phyloP scores from a whole-genome alignment of 2,888 invertebrate species.

The Xanthia icteritia region DNA sequence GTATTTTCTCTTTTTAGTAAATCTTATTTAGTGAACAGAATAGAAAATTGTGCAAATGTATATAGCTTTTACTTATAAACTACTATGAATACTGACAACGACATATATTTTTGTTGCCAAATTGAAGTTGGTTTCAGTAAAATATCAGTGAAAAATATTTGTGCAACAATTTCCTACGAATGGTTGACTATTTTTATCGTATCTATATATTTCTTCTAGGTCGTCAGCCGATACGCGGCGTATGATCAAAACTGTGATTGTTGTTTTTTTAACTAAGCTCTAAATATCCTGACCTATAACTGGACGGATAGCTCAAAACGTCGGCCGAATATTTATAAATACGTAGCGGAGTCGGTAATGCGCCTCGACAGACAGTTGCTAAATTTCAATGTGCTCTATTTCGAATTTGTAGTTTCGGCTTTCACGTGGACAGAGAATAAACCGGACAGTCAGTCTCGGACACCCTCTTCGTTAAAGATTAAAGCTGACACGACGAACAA shows the following conservation, averaged over 20 bases:
- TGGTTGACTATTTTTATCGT: constrained; percentile 36
- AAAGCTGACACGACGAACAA: constrained; percentile 60
- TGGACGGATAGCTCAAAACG: constrained; percentile 77
- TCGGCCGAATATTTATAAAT: constrained; percentile 87
- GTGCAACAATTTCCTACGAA: constrained; percentile 17
- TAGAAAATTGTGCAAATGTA: constrained; percentile 47
- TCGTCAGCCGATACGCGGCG: constrained; percentile 24
- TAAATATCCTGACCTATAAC: constrained; percentile 81
- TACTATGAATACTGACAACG: constrained; percentile 10
- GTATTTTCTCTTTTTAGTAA: constrained; percentile 73
- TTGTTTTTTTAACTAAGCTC: constrained; percentile 76
- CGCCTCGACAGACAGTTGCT: constrained; percentile 88
- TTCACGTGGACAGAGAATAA: constrained; percentile 80
- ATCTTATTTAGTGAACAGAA: constrained; percentile 64
- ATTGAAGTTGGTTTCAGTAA: constrained; percentile 27
- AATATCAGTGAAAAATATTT: constrained; percentile 38
- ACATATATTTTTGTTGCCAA: constrained; percentile 31
- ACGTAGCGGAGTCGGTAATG: constrained; percentile 85
- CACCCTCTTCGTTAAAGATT: constrained; percentile 65
- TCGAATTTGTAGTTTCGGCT: constrained; percentile 82
- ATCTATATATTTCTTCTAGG: constrained; percentile 34
- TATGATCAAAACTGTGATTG: constrained; percentile 66
- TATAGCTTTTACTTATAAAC: constrained; percentile 30
- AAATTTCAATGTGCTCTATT: constrained; percentile 89
- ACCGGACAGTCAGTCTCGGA: constrained; percentile 71